Evolutionary conservation across 2,888 invertebrate genomes (phyloP).

Genomic region (Plebejus anna): DNA sequence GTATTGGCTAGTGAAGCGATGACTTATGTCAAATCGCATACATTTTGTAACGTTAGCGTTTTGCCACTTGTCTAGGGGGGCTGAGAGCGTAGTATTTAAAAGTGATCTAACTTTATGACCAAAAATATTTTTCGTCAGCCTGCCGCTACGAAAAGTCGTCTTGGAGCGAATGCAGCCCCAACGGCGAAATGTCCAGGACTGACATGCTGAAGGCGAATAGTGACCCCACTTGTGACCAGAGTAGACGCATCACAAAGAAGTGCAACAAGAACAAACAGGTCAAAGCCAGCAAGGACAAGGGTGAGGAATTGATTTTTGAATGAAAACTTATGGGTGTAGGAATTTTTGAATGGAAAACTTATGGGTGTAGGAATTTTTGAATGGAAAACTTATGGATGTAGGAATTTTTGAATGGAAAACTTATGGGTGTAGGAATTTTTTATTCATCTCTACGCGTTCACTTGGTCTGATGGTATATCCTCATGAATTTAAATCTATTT

Average conservation of each 20-base stretch:
- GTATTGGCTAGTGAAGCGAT: too few species aligned
- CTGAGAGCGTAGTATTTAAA: too few species aligned
- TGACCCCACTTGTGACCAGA: slow-evolving; percentile 90
- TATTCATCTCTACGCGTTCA: too few species aligned
- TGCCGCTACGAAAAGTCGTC: slow-evolving; percentile 94
- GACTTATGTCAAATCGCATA: too few species aligned
- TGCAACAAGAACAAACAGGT: slow-evolving; percentile 88
- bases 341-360: not conserved
- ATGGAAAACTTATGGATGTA: not conserved
- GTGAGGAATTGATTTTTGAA: slow-evolving; percentile 43
- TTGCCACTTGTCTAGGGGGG: too few species aligned
- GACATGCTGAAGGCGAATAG: slow-evolving; percentile 91
- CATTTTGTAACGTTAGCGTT: too few species aligned
- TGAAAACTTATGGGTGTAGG: not conserved
- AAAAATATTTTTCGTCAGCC: slow-evolving; percentile 67
- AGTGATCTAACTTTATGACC: not conserved
- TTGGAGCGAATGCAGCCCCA: slow-evolving; percentile 90
- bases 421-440: too few species aligned
- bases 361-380: too few species aligned
- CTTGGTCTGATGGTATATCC: too few species aligned
- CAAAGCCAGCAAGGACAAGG: slow-evolving; percentile 83
- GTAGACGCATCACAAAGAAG: slow-evolving; percentile 90
- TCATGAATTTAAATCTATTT: too few species aligned
- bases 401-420: not conserved
- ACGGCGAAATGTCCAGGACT: slow-evolving; percentile 89